Conservation (phyloP, 1,140 invertebrate species). For the Pteromalus puparum region DNA sequence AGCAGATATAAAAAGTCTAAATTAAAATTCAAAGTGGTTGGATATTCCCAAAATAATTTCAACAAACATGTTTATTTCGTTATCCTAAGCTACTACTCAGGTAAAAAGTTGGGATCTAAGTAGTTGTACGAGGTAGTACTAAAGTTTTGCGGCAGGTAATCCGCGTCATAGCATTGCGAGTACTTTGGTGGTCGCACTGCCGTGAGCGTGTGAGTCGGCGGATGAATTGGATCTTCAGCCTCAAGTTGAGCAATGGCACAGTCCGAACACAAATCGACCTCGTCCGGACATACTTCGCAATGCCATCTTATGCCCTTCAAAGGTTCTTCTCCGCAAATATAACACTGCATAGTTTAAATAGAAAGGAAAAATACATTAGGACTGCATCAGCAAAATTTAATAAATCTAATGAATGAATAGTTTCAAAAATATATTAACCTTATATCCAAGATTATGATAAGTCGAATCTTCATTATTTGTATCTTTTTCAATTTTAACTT, state of each 20-base stretch:
- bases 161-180: conserved; percentile 68
- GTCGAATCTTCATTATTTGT: conserved; percentile 53
- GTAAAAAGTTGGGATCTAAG: conserved; percentile 75
- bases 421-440: conserved; percentile 69
- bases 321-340: conserved; percentile 80
- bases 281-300: conserved; percentile 77
- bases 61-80: neutral
- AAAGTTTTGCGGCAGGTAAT: conserved; percentile 72
- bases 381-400: neutral
- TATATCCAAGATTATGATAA: conserved; percentile 72
- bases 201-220: conserved; percentile 68
- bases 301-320: conserved; percentile 84
- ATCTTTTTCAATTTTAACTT: conserved; percentile 73
- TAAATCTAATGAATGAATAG: conserved; percentile 3
- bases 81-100: conserved; percentile 54
- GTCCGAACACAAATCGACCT: conserved; percentile 76
- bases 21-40: neutral
- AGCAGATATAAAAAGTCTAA: neutral
- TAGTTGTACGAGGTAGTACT: conserved; percentile 73
- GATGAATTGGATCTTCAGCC: conserved; percentile 68
- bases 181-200: conserved; percentile 62
- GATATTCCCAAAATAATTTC: neutral
- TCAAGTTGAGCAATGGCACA: conserved; percentile 72
- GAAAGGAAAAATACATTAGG: conserved; percentile 7
- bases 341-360: conserved; percentile 75